phyloP scores from a whole-genome alignment of 2,888 invertebrate species.

The Podotricha telesiphe region DNA sequence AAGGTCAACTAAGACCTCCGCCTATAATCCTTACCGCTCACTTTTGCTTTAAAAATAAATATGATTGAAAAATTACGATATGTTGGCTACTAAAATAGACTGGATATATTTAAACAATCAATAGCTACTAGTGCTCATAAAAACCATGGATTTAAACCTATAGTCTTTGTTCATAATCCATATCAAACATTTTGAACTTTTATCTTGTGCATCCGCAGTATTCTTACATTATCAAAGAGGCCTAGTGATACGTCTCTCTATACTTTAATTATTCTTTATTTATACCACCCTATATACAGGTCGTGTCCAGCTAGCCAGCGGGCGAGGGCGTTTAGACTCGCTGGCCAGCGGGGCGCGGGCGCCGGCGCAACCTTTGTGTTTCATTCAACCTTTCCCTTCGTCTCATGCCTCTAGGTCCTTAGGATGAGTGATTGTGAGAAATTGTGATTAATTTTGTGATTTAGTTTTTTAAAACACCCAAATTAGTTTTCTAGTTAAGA shows the following conservation, averaged over 20 bases:
- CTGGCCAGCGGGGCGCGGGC: slow-evolving; percentile 71
- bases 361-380: slow-evolving; percentile 75
- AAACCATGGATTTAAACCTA: no score
- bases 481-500: slow-evolving; percentile 7
- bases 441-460: slow-evolving; percentile 27
- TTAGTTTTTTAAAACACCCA: slow-evolving; percentile 17
- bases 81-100: no score
- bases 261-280: background rate
- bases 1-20: no score
- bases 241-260: background rate
- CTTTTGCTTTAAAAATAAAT: no score
- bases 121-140: no score
- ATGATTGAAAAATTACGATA: no score
- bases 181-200: no score
- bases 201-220: no score
- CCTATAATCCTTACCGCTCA: no score
- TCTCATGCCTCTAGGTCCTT: slow-evolving; percentile 33
- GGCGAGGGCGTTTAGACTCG: slow-evolving; percentile 59
- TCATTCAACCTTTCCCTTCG: slow-evolving; percentile 30
- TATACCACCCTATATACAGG: slow-evolving; percentile 52
- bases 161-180: no score
- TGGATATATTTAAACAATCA: no score
- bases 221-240: no score
- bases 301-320: slow-evolving; percentile 58
- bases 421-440: slow-evolving; percentile 31